These are phyloP conservation scores for Acipenser oxyrinchus DNA, from an alignment of 2,797 vertebrate genomes.

Conservation along the genomic window DNA sequence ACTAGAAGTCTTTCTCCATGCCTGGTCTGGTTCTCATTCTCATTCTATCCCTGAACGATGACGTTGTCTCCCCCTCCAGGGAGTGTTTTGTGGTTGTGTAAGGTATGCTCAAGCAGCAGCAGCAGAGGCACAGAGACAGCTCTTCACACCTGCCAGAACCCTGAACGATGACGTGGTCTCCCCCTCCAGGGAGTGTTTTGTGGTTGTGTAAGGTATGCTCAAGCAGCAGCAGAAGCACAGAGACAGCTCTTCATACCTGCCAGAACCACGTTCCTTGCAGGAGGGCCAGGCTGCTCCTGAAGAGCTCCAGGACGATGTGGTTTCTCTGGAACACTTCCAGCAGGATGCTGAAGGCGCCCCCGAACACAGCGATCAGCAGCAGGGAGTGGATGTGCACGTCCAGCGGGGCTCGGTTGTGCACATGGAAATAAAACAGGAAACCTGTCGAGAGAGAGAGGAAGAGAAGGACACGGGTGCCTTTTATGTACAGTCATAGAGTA, in stretches of 20 bases:
- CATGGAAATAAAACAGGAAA: slow-evolving; percentile 83
- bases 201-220: not conserved
- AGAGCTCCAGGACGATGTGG: slow-evolving; percentile 70
- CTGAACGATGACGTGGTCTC: too few species aligned
- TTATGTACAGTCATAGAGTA: too few species aligned
- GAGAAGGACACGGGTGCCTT: too few species aligned
- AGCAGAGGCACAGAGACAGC: too few species aligned
- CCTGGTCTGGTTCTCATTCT: too few species aligned
- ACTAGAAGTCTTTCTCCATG: too few species aligned
- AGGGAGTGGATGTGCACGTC: slow-evolving; percentile 84
- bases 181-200: too few species aligned
- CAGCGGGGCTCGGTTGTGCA: slow-evolving; percentile 65
- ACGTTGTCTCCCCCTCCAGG: too few species aligned
- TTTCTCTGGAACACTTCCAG: slow-evolving; percentile 72
- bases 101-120: not conserved
- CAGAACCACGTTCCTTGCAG: slow-evolving; percentile 92
- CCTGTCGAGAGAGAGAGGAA: slow-evolving; percentile 48
- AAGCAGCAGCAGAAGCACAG: not conserved
- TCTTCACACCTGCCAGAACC: too few species aligned
- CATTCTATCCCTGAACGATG: too few species aligned
- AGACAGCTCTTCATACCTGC: slow-evolving; percentile 58
- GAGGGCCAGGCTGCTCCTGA: slow-evolving; percentile 60
- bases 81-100: not conserved
- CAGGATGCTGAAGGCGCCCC: slow-evolving; percentile 47
- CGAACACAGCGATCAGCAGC: slow-evolving; percentile 69